phyloP scores from a whole-genome alignment of 2,113 vertebrate genomes.

The Boulengeromyrus knoepffleri region DNA sequence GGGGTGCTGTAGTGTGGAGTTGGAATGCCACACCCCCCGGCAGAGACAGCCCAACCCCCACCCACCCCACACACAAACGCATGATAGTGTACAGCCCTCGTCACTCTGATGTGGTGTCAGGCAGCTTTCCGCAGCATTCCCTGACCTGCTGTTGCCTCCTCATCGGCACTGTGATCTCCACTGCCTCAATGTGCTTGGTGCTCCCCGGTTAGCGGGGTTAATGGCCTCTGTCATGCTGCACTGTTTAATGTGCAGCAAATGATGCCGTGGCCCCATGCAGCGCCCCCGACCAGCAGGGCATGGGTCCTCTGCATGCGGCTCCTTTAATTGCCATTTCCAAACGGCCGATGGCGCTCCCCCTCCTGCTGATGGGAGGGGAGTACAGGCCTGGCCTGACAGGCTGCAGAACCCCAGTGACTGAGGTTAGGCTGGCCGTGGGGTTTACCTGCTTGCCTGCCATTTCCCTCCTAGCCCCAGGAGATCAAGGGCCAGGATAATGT shows the following conservation, averaged over 20 bases:
- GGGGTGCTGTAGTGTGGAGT: slow-evolving; percentile 6
- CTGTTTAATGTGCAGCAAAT: background rate
- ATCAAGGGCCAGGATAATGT: background rate
- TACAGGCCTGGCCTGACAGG: background rate
- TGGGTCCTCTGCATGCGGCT: background rate
- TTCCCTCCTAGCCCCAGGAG: background rate
- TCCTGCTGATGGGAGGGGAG: background rate
- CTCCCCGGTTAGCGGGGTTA: background rate
- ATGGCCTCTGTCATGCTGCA: background rate
- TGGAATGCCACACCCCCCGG: background rate
- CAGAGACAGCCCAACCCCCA: background rate
- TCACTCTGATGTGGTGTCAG: background rate
- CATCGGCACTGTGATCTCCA: background rate
- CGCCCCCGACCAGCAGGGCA: background rate
- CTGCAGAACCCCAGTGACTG: background rate
- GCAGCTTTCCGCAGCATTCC: background rate
- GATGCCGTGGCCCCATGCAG: background rate
- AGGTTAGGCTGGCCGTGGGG: background rate
- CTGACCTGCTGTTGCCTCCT: background rate
- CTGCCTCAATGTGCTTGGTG: background rate
- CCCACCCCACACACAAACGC: background rate
- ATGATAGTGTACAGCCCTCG: background rate
- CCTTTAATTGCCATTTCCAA: background rate
- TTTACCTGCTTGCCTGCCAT: background rate
- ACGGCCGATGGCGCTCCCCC: background rate